Base-by-base conservation (phyloP, 2,113 vertebrate species). In the Seriola quinqueradiata region DNA sequence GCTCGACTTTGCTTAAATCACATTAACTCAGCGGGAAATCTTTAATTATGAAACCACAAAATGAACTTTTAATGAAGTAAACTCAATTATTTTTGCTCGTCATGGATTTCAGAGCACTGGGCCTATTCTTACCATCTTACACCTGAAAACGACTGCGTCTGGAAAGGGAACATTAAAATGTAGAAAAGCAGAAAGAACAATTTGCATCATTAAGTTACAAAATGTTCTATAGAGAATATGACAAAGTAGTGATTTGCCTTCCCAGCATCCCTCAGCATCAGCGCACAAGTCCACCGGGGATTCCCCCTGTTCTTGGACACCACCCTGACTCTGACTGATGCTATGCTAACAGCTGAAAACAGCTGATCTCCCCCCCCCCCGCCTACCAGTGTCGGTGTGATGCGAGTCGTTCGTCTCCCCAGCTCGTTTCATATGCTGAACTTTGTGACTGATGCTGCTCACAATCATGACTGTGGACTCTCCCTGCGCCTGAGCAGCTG, bases 31-130 rank as follows among this genome's bases (percentile, higher is more conserved):
- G 48, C 1, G 8, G 82, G 44, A 65, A 69, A 61, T 52, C 70
- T 80, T 77, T 89, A 82, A 87, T 89, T 86, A 87, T 46, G 13
- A 87, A 80, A 65, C 80, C 88, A 70, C 78, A 84, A 82, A 87
- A 90, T 92, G 70, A 70, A 0, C 61, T 80, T 87, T 77, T 86
- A 87, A 87, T 85, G 77, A 79, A 77, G 71, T 54, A n/a, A 89
- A 86, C 75, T 67, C 66, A 79, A 80, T 85, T 58, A 55, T 83
- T 87, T 46, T 67, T 13, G 75, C 68, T 46, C 25, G 36, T 73
- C 65, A 34, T 57, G 58, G 75, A 59, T 84, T 82, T 64, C 11
- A 42, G 72, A 84, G 64, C 71, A 19, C n/a, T 0, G 0, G 0
- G 70, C 7, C 14, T 16, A 1, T 17, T 48, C 46, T 8, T 40